phyloP scores from a whole-genome alignment of 2,797 vertebrate species.

The Falco rusticolus region DNA sequence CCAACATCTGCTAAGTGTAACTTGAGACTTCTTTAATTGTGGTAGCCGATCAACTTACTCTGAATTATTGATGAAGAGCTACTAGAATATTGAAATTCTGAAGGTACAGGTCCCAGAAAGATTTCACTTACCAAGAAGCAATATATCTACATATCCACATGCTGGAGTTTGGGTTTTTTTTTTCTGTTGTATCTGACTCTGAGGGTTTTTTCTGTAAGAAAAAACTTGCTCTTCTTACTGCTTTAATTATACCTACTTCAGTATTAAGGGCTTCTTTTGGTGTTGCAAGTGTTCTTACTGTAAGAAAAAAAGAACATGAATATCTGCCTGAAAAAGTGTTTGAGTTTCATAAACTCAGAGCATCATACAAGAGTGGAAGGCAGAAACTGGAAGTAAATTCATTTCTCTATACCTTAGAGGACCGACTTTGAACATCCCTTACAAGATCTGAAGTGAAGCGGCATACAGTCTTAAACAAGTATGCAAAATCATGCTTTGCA shows the following conservation, averaged over 20 bases:
- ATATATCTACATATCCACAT: not conserved
- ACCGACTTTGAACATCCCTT: not conserved
- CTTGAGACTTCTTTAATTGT: not conserved
- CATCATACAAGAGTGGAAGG: not conserved
- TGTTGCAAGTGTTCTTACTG: not conserved
- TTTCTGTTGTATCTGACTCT: not conserved
- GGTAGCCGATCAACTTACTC: not conserved
- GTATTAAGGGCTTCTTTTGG: not conserved
- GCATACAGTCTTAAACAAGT: not conserved
- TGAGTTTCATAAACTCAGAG: not conserved
- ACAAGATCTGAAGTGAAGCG: not conserved
- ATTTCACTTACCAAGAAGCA: not conserved
- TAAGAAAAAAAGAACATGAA: not conserved
- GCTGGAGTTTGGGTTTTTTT: not conserved
- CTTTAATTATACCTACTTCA: not conserved
- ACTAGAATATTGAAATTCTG: not conserved
- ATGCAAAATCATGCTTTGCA: not conserved
- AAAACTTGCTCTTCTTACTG: not conserved
- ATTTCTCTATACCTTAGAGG: not conserved
- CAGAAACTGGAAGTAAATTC: not conserved
- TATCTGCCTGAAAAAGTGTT: not conserved
- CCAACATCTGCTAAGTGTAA: not conserved
- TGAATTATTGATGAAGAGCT: not conserved
- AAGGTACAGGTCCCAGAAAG: not conserved
- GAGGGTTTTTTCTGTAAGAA: not conserved